Evolutionary conservation across 2,113 vertebrate species (phyloP).

Genomic region (Mionectes macconnelli): DNA sequence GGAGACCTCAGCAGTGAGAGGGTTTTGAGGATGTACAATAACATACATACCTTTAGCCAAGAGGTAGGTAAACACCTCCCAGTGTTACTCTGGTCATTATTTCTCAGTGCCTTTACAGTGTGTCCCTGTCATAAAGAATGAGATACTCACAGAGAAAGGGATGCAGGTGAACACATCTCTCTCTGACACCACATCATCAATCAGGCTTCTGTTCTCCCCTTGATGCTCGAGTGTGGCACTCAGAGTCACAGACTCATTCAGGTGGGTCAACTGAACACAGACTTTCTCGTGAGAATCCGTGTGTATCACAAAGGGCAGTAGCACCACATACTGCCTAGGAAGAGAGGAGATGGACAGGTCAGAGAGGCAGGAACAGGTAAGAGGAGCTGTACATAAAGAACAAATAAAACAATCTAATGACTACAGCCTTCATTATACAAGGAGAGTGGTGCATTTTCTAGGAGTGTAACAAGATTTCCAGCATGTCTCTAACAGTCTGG

Average conservation of each 20-base stretch:
- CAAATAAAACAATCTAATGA: neutral
- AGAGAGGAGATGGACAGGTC: neutral
- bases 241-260: conserved; percentile 72
- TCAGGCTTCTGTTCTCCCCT: conserved; percentile 53
- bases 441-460: neutral
- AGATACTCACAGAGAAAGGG: conserved; percentile 55
- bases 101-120: neutral
- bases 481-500: neutral
- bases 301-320: conserved; percentile 30
- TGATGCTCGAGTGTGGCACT: conserved; percentile 31
- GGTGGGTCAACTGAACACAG: conserved; percentile 70
- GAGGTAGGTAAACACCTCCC: neutral
- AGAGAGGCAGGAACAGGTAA: neutral
- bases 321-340: conserved; percentile 68
- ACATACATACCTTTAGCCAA: neutral
- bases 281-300: conserved; percentile 31
- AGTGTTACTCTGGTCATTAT: neutral
- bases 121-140: neutral
- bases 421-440: rapidly evolving
- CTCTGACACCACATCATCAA: conserved; percentile 16
- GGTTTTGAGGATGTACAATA: neutral
- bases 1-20: neutral
- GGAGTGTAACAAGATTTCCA: neutral
- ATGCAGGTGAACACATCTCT: conserved; percentile 23
- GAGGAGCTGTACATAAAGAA: neutral